Base-by-base conservation (phyloP, 2,797 vertebrate genomes). In the Trematomus bernacchii region DNA sequence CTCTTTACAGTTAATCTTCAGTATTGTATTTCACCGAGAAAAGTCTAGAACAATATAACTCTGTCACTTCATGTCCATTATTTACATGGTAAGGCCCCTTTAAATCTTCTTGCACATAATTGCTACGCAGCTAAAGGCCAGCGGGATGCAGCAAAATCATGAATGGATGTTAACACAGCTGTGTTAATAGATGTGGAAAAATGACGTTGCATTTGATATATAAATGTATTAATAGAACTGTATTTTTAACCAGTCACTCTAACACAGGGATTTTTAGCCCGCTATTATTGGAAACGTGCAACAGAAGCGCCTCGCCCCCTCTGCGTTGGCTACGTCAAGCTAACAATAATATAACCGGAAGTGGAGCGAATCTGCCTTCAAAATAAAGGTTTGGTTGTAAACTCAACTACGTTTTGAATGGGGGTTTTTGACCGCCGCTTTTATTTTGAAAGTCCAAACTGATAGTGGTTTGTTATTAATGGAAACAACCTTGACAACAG, bases 81-180 rank as follows among this genome's bases (percentile, higher is more conserved):
- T 87, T 87, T 76, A 90, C 80, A 62, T 10, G 62, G 60, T 60
- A 6, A 65, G 18, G 83, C 67, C 77, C 83, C 89, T 91, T 93
- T 92, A 91, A 92, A 80, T 83, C 57, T 53, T 62, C 77, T 53
- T 59, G 44, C 69, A 66, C 53, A 63, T 37, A 10, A 46, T 47
- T 66, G 83, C 84, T 85, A 79, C 84, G 83, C 88, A 85, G 84
- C 85, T 79, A 46, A 27, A 84, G 85, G 83, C 87, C 79, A 76
- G 83, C 82, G 82, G 78, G 85, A 80, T 83, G 82, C 89, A 55
- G 86, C 65, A 73, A 3, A 16, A 30, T 66, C 80, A 74, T 87
- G 76, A 87, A 33, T 47, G 43, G 48, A 75, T 64, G 68, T 40
- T 51, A 3, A 60, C 33, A 12, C 12, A 57, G 27, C 12, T 11